Percentiles rank a stretch among this genome's conserved stretches.
Evolutionary conservation across 2,797 vertebrate genomes (phyloP).

Genomic region (Pelochelys cantorii): DNA sequence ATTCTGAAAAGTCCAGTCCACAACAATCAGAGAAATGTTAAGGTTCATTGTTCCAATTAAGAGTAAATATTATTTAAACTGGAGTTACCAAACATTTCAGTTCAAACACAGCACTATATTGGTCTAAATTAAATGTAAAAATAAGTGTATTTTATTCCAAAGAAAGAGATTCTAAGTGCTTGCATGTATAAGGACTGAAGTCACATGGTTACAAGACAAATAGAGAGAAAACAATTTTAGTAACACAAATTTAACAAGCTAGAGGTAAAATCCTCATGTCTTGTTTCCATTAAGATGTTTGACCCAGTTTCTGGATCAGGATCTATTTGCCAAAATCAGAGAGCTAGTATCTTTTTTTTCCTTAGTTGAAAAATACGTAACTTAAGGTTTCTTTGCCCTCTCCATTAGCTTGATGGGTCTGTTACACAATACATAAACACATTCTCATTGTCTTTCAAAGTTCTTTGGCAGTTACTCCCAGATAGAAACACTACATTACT

Average conservation of each 20-base stretch:
- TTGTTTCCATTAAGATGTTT: neutral
- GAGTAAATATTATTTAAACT: neutral
- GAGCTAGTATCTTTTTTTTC: accelerated
- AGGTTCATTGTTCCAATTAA: neutral
- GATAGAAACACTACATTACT: too few species aligned
- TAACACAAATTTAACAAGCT: neutral
- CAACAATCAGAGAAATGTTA: neutral
- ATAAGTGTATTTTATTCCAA: neutral
- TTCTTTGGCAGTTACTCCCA: too few species aligned
- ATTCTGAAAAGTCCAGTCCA: neutral
- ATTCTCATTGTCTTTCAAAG: too few species aligned
- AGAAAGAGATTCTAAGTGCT: neutral
- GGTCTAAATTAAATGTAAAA: neutral
- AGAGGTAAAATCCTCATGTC: neutral
- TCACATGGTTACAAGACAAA: neutral
- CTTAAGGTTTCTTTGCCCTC: neutral
- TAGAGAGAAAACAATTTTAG: neutral
- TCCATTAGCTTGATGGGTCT: neutral
- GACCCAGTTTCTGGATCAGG: neutral
- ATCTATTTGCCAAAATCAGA: neutral
- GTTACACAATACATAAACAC: too few species aligned
- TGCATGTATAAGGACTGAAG: neutral
- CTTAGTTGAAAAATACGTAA: neutral
- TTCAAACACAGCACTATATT: neutral
- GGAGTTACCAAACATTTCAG: neutral